A percentile compares a stretch with the other conserved stretches of the same genome.
Evolutionary conservation across 2,113 vertebrate species (phyloP).

Genomic region (Eulemur macaco): DNA sequence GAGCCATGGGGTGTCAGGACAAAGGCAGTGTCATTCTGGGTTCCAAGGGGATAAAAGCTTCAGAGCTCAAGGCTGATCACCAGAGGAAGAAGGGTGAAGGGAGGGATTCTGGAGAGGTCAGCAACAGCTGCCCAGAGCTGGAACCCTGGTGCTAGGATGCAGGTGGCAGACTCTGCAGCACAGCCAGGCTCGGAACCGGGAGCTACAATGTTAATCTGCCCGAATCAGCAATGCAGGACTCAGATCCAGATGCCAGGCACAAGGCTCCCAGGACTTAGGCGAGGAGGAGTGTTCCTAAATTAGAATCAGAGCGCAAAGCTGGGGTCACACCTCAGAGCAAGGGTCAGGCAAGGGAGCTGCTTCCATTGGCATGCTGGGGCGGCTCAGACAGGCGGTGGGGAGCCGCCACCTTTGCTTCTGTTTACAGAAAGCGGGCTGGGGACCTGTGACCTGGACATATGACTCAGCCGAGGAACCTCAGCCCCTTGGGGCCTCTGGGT

Average conservation of each 20-base stretch:
- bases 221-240: neutral
- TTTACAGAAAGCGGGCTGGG: conserved; percentile 39
- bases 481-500: neutral
- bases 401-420: neutral
- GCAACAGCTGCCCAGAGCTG: neutral
- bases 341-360: neutral
- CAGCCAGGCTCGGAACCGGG: neutral
- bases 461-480: neutral
- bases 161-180: neutral
- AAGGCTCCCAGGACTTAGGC: neutral
- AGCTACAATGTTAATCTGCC: neutral
- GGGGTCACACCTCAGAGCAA: conserved; percentile 52
- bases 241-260: neutral
- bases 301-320: conserved; percentile 44
- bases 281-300: conserved; percentile 33
- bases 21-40: neutral
- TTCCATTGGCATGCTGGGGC: rapidly evolving
- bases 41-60: neutral
- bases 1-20: neutral
- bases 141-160: neutral
- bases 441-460: neutral
- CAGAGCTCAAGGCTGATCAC: neutral
- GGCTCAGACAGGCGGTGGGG: neutral
- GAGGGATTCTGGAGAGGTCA: neutral
- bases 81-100: too few relatives aligned